Evolutionary conservation across 2,888 invertebrate species (phyloP).

Genomic region (Chirona hameri): DNA sequence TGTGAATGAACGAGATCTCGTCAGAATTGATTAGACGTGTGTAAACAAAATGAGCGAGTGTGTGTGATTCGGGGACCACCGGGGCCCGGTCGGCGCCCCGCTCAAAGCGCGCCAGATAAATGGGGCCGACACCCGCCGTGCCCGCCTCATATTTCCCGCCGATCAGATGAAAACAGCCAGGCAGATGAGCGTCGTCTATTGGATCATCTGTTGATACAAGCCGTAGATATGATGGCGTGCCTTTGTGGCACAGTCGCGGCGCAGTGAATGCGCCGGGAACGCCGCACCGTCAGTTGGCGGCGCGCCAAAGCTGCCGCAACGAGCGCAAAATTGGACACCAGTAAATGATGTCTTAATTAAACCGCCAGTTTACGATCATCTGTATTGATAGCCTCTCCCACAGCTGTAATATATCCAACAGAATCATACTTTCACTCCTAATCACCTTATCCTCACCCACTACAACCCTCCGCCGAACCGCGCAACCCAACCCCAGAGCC

Average conservation of each 20-base stretch:
- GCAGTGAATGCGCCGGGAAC: not conserved
- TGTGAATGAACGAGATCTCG: constrained; percentile 6
- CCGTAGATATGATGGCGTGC: not conserved
- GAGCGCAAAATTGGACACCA: not conserved
- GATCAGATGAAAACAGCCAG: not conserved
- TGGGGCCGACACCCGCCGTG: not conserved
- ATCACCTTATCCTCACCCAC: no score
- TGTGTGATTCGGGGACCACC: constrained; percentile 23
- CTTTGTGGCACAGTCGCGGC: not conserved
- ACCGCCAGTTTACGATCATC: not conserved
- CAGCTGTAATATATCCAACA: no score
- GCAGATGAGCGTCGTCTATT: not conserved
- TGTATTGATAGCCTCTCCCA: not conserved
- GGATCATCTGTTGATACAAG: constrained; percentile 23
- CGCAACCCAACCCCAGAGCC: not conserved
- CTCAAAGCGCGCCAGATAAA: not conserved
- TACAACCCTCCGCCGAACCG: no score
- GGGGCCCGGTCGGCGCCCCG: not conserved
- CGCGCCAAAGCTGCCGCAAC: not conserved
- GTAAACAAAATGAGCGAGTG: constrained; percentile 27
- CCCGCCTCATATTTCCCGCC: constrained; percentile 4
- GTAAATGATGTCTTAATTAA: constrained; percentile 22
- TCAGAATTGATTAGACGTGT: constrained; percentile 27
- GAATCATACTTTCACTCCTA: no score
- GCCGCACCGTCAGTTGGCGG: not conserved